Evolutionary conservation across 1,140 invertebrate genomes (phyloP).

Genomic region (Arion vulgaris): DNA sequence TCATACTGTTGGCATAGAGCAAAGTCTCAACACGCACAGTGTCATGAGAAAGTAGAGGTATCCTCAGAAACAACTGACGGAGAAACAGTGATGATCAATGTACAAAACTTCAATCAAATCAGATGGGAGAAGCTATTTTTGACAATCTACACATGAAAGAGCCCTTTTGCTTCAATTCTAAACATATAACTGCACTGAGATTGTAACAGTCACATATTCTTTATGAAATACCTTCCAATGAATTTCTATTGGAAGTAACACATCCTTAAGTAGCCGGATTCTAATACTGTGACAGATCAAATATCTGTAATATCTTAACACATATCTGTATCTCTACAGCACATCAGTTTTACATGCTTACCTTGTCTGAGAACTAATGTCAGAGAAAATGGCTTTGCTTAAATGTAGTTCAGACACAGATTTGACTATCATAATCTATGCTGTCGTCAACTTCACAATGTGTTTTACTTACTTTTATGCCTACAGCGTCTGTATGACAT

Average conservation of each 20-base stretch:
- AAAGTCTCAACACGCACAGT: conserved; percentile 22
- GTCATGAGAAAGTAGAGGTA: conserved; percentile 30
- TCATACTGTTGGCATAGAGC: conserved; percentile 39
- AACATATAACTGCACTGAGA: not conserved
- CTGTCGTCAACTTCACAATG: not conserved
- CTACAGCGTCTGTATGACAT: conserved; percentile 28
- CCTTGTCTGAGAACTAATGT: too few relatives aligned
- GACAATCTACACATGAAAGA: not conserved
- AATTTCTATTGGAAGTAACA: too few relatives aligned
- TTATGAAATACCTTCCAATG: too few relatives aligned
- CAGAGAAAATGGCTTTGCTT: too few relatives aligned
- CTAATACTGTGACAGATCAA: too few relatives aligned
- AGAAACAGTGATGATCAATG: not conserved
- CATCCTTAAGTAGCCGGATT: too few relatives aligned
- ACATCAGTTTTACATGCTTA: too few relatives aligned
- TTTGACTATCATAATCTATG: not conserved
- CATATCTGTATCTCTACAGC: too few relatives aligned
- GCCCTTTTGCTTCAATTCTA: conserved; percentile 14
- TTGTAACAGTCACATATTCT: too few relatives aligned
- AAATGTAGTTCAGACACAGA: too few relatives aligned
- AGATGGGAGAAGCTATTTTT: not conserved
- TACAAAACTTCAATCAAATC: not conserved
- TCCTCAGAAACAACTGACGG: conserved; percentile 34
- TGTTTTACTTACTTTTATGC: conserved; percentile 27
- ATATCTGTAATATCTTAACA: too few relatives aligned